These are phyloP conservation scores for Mus spicilegus DNA, from an alignment of 2,113 vertebrate genomes.

Conservation along the genomic window DNA sequence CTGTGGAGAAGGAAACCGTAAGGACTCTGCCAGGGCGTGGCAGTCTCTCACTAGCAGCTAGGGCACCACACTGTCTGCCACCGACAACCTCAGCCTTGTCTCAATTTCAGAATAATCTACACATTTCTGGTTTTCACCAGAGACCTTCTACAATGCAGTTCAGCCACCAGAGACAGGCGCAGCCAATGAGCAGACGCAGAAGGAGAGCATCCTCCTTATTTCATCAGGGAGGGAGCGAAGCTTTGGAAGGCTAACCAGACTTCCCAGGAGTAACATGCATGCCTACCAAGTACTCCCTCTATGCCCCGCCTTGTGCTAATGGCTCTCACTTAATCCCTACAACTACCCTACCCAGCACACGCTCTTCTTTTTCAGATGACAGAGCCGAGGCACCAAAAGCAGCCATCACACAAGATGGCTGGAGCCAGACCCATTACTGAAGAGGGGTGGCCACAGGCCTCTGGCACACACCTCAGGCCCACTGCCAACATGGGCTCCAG, in stretches of 20 bases:
- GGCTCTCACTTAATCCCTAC: background rate
- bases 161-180: background rate
- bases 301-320: background rate
- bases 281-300: background rate
- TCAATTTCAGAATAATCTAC: background rate
- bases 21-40: background rate
- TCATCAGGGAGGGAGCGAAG: background rate
- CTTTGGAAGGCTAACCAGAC: background rate
- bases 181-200: background rate
- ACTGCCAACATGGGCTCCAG: conserved; percentile 99
- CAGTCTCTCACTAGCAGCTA: background rate
- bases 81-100: background rate
- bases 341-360: background rate
- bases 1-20: conserved; percentile 82
- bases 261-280: background rate
- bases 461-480: conserved; percentile 92
- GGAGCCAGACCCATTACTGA: background rate
- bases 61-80: background rate
- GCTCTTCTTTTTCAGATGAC: background rate
- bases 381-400: background rate
- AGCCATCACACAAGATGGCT: background rate
- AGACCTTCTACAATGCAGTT: conserved; percentile 4
- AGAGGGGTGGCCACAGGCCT: background rate
- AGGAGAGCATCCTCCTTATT: background rate
- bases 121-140: background rate